These are phyloP conservation scores for Melanocharis versteri DNA, from an alignment of 2,113 vertebrate genomes.

Conservation along the genomic window DNA sequence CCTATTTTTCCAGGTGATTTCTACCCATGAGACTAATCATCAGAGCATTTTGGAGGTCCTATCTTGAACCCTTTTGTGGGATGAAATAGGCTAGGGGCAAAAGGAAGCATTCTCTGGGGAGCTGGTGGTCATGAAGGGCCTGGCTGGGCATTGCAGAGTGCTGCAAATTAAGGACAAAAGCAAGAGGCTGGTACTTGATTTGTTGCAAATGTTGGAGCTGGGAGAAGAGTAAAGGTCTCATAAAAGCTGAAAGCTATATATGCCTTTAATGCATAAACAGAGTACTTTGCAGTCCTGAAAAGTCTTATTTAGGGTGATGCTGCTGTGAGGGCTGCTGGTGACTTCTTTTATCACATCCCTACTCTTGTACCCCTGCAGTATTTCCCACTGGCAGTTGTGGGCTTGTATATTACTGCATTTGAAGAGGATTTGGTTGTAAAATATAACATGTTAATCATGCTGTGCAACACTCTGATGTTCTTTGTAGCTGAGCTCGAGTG, in stretches of 20 bases:
- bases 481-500: not conserved
- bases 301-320: not conserved
- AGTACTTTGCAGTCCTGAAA: not conserved
- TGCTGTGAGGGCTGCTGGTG: rapidly evolving
- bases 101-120: not conserved
- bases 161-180: not conserved
- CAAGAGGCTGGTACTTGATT: not conserved
- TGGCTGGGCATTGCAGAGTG: not conserved
- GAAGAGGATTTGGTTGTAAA: slow-evolving; percentile 45
- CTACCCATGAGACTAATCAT: not conserved
- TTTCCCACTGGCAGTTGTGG: not conserved
- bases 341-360: not conserved
- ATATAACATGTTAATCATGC: slow-evolving; percentile 33
- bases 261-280: not conserved
- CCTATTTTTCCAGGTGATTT: not conserved
- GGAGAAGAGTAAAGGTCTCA: not conserved
- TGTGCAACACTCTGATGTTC: slow-evolving; percentile 27
- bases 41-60: not conserved
- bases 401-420: not conserved
- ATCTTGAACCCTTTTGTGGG: not conserved
- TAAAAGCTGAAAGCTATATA: not conserved
- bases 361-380: not conserved
- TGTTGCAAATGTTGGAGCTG: not conserved
- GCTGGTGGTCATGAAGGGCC: rapidly evolving
- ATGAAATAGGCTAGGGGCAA: not conserved